phyloP scores from a whole-genome alignment of 2,113 vertebrate species.

The Rhombomys opimus region DNA sequence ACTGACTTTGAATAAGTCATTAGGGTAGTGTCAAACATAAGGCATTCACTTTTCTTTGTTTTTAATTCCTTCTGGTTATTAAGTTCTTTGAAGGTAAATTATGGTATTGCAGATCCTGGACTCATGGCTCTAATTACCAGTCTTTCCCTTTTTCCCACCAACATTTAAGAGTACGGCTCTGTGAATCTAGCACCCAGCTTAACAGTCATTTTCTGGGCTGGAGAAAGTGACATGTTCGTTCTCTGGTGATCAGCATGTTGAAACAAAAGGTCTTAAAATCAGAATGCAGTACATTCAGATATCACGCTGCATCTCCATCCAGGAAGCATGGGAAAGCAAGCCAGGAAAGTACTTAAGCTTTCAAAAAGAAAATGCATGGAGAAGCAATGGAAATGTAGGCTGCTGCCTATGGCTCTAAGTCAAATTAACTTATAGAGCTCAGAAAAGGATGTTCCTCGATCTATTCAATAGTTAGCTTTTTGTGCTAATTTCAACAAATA shows the following conservation, averaged over 20 bases:
- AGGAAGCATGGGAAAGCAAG: background rate
- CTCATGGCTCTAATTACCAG: background rate
- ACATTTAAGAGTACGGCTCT: background rate
- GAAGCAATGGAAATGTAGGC: background rate
- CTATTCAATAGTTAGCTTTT: background rate
- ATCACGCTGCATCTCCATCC: background rate
- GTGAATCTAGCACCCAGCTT: background rate
- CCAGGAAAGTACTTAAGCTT: background rate
- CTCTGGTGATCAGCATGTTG: background rate
- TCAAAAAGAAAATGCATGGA: background rate
- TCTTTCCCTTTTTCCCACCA: background rate
- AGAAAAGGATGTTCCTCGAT: background rate
- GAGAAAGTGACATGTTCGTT: background rate
- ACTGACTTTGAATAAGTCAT: conserved; percentile 2
- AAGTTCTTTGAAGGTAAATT: background rate
- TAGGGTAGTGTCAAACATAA: background rate
- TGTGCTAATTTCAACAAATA: background rate
- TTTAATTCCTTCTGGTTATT: background rate
- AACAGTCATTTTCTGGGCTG: background rate
- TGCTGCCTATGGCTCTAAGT: background rate
- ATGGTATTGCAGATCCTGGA: background rate
- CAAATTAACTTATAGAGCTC: background rate
- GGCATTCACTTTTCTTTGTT: background rate
- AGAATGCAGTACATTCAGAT: background rate
- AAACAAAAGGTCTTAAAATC: conserved; percentile 21